Percentiles rank a stretch among this genome's conserved stretches.
Evolutionary conservation across 2,888 invertebrate species (phyloP).

Genomic region (Nymphalis polychloros): DNA sequence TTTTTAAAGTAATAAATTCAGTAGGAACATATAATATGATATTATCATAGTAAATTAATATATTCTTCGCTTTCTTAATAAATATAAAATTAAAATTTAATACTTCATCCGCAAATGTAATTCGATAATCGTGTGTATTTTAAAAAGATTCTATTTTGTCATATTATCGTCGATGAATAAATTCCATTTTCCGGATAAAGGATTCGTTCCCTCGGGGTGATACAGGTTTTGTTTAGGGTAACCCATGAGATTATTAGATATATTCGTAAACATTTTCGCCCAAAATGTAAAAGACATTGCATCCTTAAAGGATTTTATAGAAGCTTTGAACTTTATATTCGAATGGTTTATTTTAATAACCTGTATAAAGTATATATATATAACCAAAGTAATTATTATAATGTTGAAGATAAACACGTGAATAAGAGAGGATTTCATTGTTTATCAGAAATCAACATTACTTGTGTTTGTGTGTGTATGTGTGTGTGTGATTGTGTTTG

Average conservation of each 20-base stretch:
- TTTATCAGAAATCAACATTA: too few relatives aligned
- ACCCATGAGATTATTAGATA: background rate
- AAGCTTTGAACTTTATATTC: background rate
- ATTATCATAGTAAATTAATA: too few relatives aligned
- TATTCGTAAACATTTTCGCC: background rate
- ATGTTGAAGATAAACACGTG: too few relatives aligned
- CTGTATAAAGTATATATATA: too few relatives aligned
- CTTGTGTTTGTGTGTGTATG: too few relatives aligned
- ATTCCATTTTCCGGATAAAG: conserved; percentile 4
- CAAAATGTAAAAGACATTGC: background rate
- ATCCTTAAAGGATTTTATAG: background rate
- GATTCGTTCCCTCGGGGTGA: background rate
- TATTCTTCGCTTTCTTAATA: too few relatives aligned
- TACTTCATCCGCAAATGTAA: background rate
- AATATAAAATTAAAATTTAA: background rate
- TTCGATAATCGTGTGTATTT: background rate
- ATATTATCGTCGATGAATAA: background rate
- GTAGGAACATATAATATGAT: too few relatives aligned
- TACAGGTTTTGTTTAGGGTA: background rate
- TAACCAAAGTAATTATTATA: too few relatives aligned
- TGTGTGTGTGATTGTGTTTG: too few relatives aligned
- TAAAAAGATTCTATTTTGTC: background rate
- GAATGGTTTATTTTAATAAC: background rate
- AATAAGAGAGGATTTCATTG: too few relatives aligned
- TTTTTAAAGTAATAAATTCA: too few relatives aligned